phyloP scores from a whole-genome alignment of 2,113 vertebrate species.

The Indicator indicator region DNA sequence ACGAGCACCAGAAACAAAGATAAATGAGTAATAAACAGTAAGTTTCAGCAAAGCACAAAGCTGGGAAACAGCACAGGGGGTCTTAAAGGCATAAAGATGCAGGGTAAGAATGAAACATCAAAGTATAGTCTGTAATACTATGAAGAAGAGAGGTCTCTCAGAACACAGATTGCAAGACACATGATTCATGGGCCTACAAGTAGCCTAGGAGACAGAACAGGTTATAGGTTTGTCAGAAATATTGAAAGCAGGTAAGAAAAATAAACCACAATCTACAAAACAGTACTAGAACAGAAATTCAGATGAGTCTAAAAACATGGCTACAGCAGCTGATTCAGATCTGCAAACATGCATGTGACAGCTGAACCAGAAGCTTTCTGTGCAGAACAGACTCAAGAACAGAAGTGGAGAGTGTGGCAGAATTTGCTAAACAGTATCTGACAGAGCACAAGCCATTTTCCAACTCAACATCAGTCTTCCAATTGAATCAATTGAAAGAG shows the following conservation, averaged over 20 bases:
- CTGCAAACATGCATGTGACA: background rate
- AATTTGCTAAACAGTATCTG: background rate
- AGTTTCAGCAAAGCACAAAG: background rate
- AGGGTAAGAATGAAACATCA: background rate
- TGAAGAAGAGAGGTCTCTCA: background rate
- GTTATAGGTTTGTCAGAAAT: background rate
- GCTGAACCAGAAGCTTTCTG: background rate
- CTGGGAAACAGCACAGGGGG: background rate
- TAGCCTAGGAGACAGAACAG: background rate
- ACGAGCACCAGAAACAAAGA: conserved; percentile 4
- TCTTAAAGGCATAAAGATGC: background rate
- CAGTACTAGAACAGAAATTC: background rate
- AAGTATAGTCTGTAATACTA: background rate
- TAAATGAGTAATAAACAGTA: background rate
- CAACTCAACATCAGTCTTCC: background rate
- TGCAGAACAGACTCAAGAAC: conserved; percentile 5
- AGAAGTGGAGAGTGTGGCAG: background rate
- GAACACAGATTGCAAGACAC: background rate
- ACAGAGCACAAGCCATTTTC: conserved; percentile 22
- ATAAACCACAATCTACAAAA: background rate
- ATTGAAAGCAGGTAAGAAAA: background rate
- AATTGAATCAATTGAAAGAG: background rate
- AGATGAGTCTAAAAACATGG: background rate
- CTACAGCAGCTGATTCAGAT: background rate
- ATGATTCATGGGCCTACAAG: background rate